These are phyloP conservation scores for Neodiprion pinetum DNA, from an alignment of 1,140 invertebrate species.

Conservation along the genomic window DNA sequence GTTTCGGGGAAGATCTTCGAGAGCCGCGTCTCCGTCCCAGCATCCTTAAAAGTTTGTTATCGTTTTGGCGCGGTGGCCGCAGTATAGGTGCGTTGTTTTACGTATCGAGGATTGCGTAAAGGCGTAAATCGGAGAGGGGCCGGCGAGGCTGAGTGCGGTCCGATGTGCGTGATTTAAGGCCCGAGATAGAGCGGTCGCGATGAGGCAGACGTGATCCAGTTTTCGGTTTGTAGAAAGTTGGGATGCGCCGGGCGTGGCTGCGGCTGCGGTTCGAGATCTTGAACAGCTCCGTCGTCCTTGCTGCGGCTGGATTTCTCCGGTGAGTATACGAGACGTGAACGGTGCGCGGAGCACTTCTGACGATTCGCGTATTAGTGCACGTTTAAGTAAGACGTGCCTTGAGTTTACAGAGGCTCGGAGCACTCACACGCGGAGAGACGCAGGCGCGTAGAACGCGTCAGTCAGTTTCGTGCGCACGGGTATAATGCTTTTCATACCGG, in stretches of 20 bases:
- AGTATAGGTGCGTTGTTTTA: not conserved
- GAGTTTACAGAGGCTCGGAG: conserved; percentile 21
- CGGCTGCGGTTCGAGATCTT: conserved; percentile 38
- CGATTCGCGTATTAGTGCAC: conserved; percentile 39
- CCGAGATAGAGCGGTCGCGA: conserved; percentile 6
- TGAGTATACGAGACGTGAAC: conserved; percentile 18
- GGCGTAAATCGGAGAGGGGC: not conserved
- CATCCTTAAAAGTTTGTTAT: no score
- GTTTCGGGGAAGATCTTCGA: no score
- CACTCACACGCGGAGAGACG: no score
- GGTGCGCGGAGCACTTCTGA: not conserved
- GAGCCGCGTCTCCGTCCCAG: no score
- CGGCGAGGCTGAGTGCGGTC: no score
- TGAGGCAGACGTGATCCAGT: conserved; percentile 44
- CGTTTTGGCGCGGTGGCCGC: not conserved
- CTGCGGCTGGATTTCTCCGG: conserved; percentile 51
- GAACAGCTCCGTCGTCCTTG: conserved; percentile 41
- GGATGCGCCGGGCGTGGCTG: conserved; percentile 48
- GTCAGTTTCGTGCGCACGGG: not conserved
- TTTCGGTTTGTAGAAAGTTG: conserved; percentile 57
- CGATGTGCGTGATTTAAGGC: not conserved
- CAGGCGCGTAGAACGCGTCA: not conserved
- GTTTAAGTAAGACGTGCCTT: conserved; percentile 32
- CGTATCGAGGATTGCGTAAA: not conserved
- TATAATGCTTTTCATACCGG: not conserved